These are phyloP conservation scores for Lontra canadensis DNA, from an alignment of 2,113 vertebrate genomes.

Conservation along the genomic window DNA sequence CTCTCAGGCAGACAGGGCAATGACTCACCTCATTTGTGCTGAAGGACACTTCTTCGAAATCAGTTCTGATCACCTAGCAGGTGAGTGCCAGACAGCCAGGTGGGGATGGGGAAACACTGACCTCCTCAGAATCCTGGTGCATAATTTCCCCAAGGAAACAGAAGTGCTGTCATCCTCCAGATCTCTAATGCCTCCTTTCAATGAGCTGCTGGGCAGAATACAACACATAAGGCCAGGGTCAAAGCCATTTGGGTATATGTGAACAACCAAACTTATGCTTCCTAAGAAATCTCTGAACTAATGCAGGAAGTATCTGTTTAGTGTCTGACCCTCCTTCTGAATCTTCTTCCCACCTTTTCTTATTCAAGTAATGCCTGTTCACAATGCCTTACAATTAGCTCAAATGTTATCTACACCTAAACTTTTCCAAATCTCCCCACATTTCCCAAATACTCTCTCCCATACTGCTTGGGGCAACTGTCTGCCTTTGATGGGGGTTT, in stretches of 20 bases:
- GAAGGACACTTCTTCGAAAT: not conserved
- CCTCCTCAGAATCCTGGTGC: not conserved
- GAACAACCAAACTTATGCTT: not conserved
- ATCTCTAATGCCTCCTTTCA: not conserved
- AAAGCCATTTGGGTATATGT: not conserved
- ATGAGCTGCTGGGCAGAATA: not conserved
- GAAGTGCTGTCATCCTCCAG: not conserved
- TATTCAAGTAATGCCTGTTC: not conserved
- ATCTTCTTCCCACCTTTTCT: not conserved
- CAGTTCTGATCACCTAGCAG: not conserved
- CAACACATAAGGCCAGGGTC: not conserved
- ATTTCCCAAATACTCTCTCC: not conserved
- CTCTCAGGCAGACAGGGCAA: not conserved
- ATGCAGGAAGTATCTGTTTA: not conserved
- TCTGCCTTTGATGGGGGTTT: not conserved
- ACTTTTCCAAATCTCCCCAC: not conserved
- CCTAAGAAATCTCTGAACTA: not conserved
- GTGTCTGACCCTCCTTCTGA: not conserved
- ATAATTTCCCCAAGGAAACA: not conserved
- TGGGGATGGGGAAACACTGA: not conserved
- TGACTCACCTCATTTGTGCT: not conserved
- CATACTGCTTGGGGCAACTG: not conserved
- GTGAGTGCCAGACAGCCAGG: not conserved
- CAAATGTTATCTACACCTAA: not conserved
- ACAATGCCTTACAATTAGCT: not conserved